Evolutionary conservation across 1,140 invertebrate species (phyloP).

Genomic region (Bombus pyrosoma): DNA sequence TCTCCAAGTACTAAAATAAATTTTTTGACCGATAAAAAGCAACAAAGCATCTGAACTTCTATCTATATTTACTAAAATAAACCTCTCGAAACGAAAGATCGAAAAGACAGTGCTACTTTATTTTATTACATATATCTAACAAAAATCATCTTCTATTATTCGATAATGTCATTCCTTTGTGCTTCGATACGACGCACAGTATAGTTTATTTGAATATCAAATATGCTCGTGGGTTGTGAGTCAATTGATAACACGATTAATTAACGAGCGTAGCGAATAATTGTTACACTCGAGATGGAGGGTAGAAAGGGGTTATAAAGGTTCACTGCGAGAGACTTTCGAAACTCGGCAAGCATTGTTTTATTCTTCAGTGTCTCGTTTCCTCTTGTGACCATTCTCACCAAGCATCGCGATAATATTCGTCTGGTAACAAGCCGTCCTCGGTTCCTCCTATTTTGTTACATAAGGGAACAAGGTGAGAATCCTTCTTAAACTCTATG

Average conservation of each 20-base stretch:
- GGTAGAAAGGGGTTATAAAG: background rate
- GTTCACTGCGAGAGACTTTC: conserved; percentile 56
- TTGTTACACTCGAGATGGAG: conserved; percentile 20
- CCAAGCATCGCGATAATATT: conserved; percentile 66
- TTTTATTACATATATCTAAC: no score
- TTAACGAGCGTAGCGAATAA: conserved; percentile 40
- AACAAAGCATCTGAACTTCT: no score
- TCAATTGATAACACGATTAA: conserved; percentile 21
- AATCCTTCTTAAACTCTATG: conserved; percentile 47
- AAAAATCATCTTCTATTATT: no score
- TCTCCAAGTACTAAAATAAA: no score
- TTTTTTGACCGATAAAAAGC: no score
- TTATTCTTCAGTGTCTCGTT: conserved; percentile 66
- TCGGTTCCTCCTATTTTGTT: conserved; percentile 43
- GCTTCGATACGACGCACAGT: no score
- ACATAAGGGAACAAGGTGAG: conserved; percentile 57
- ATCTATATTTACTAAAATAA: no score
- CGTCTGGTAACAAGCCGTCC: conserved; percentile 48
- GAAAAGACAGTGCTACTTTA: no score
- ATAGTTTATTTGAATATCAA: background rate
- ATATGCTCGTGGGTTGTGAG: background rate
- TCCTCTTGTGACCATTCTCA: conserved; percentile 80
- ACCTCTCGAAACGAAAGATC: no score
- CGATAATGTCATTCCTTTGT: no score
- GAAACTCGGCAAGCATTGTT: conserved; percentile 60